Base-by-base conservation (phyloP, 2,113 vertebrate species). In the Spilogale gracilis region DNA sequence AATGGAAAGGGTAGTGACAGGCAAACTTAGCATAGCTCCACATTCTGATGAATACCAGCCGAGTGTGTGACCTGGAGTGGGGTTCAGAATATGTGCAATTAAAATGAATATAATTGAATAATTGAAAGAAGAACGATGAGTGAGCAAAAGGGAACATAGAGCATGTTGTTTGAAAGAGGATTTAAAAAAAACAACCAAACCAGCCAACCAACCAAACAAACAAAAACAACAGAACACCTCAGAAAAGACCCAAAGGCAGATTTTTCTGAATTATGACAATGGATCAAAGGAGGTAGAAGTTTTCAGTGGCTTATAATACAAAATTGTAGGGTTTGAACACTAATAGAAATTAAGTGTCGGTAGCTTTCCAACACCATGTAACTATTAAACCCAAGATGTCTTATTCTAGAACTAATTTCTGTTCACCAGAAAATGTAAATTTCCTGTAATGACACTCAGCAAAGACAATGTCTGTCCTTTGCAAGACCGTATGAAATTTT, bases 391-490 rank as follows among this genome's bases (percentile, higher is more conserved):
- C 21, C 8, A 45, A 43, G 65, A 20, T 52, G 6, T 67, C 38
- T 90, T 63, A 76, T 81, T 76, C 63, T 58, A 43, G 21, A 20
- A 69, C 38, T 93, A n/a, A 63, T 85, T 93, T 91, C 27, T 96
- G 2, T 58, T 96, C 13, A 81, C 8, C 23, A 89, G 54, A 93
- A 30, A 96, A 89, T 32, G 61, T 43, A 63, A 60, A 89, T 6
- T 60, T 9, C 25, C 32, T 20, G 16, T 23, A 69, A 6, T 89
- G n/a, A 90, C n/a, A 88, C 7, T 52, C 71, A 65, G n/a, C 8
- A 38, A 78, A 89, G 71, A 67, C 38, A 67, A 71, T 1, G 11
- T 65, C 38, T 74, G 54, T 61, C 14, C 52, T 45, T 82, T 65
- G 25, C 32, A 82, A 93, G 27, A 45, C 38, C 9, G 60, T n/a